A percentile compares a stretch with the other conserved stretches of the same genome.
These are phyloP conservation scores for Anastrepha obliqua DNA, from an alignment of 1,140 invertebrate genomes.

Conservation along the genomic window DNA sequence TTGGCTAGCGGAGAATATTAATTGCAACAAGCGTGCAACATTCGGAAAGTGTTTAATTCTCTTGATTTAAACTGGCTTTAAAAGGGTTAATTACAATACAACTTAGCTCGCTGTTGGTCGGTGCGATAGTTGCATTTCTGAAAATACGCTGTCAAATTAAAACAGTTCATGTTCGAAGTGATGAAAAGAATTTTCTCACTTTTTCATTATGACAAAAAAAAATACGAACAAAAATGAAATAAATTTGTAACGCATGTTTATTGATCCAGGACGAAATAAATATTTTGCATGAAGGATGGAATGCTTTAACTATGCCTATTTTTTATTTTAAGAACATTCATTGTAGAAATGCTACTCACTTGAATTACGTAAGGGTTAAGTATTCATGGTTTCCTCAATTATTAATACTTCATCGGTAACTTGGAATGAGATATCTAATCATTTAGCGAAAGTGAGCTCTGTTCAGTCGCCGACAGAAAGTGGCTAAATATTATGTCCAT, in stretches of 20 bases:
- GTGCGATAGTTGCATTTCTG: background rate
- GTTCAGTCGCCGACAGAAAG: no score
- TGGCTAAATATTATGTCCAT: no score
- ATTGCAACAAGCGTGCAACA: slow-evolving; percentile 24
- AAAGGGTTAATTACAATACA: slow-evolving; percentile 46
- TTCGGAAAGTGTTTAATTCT: slow-evolving; percentile 46
- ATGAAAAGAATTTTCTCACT: background rate
- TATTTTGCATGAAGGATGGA: no score
- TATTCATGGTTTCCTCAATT: no score
- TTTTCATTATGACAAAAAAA: background rate
- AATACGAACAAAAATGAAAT: background rate
- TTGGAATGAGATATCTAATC: no score
- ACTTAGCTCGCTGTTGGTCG: background rate
- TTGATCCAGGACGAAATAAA: no score
- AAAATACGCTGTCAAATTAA: background rate
- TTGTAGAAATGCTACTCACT: no score
- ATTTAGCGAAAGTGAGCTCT: no score
- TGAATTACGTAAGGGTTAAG: no score
- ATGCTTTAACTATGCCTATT: no score
- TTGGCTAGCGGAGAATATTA: slow-evolving; percentile 24
- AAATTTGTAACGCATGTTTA: background rate
- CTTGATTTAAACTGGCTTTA: slow-evolving; percentile 28
- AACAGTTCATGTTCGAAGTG: background rate
- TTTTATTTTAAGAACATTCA: no score
- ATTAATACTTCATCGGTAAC: no score